phyloP scores from a whole-genome alignment of 2,113 vertebrate genomes.

The Crypturellus undulatus region DNA sequence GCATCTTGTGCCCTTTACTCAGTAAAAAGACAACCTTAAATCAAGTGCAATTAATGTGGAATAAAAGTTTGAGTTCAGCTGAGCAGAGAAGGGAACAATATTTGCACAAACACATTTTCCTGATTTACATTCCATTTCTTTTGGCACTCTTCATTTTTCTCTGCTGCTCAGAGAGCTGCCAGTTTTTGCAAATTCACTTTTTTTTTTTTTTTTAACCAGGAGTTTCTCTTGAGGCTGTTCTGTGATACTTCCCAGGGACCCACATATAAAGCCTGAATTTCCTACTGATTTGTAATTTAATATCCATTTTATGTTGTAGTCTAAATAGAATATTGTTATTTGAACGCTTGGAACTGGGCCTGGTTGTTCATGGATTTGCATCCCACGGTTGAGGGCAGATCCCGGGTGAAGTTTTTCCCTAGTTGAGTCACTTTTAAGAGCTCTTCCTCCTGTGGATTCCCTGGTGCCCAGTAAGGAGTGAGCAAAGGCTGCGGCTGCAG shows the following conservation, averaged over 20 bases:
- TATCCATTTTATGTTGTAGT: background rate
- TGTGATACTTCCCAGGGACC: background rate
- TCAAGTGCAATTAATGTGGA: background rate
- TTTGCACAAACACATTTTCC: background rate
- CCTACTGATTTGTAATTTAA: background rate
- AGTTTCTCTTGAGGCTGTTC: background rate
- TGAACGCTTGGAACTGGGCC: rapidly evolving
- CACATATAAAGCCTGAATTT: background rate
- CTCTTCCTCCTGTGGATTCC: background rate
- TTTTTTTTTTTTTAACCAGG: background rate
- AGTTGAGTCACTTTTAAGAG: background rate
- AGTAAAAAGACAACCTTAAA: background rate
- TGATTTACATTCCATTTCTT: background rate
- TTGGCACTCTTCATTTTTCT: background rate
- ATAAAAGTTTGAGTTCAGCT: background rate
- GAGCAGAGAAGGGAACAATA: background rate
- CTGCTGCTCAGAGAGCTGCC: background rate
- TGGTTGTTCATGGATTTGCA: background rate
- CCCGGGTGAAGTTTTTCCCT: background rate
- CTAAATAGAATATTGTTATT: background rate
- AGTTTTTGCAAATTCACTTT: background rate
- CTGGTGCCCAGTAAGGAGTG: background rate
- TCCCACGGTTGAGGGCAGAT: background rate
- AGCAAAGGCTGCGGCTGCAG: background rate
- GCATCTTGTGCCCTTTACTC: background rate